phyloP scores from a whole-genome alignment of 2,888 invertebrate species.

The Balanococcus diminutus region DNA sequence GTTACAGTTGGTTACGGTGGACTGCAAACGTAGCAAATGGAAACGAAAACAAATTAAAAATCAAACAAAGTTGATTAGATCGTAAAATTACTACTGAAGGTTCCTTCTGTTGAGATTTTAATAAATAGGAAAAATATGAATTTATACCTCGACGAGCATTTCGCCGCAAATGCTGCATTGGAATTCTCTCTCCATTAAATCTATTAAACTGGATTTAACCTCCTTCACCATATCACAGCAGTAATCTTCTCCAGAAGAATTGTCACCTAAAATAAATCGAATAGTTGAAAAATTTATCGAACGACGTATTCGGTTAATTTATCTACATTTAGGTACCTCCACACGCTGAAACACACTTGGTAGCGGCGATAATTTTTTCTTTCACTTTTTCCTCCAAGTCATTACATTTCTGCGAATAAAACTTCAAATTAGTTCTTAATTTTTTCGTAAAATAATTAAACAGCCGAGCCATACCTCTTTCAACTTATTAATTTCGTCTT shows the following conservation, averaged over 20 bases:
- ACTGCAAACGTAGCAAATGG: background rate
- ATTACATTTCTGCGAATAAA: background rate
- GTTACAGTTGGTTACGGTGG: conserved; percentile 37
- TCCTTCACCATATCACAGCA: conserved; percentile 31
- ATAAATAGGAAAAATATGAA: background rate
- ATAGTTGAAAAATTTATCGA: background rate
- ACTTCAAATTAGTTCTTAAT: background rate
- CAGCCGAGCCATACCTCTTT: background rate
- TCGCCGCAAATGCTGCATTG: conserved; percentile 36
- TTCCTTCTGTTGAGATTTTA: background rate
- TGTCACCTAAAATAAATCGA: background rate
- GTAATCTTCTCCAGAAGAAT: background rate
- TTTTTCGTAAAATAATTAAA: background rate
- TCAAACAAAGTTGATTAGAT: background rate
- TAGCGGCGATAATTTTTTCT: background rate
- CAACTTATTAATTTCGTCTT: background rate
- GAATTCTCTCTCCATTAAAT: conserved; percentile 20
- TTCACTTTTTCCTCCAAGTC: conserved; percentile 4
- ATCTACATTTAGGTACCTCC: background rate
- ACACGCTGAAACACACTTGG: background rate
- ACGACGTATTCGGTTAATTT: background rate
- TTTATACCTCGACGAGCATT: background rate
- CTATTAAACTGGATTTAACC: background rate
- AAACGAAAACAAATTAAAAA: background rate
- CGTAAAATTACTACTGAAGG: background rate